Evolutionary conservation across 2,888 invertebrate species (phyloP).

Genomic region (Cephus pulcher): DNA sequence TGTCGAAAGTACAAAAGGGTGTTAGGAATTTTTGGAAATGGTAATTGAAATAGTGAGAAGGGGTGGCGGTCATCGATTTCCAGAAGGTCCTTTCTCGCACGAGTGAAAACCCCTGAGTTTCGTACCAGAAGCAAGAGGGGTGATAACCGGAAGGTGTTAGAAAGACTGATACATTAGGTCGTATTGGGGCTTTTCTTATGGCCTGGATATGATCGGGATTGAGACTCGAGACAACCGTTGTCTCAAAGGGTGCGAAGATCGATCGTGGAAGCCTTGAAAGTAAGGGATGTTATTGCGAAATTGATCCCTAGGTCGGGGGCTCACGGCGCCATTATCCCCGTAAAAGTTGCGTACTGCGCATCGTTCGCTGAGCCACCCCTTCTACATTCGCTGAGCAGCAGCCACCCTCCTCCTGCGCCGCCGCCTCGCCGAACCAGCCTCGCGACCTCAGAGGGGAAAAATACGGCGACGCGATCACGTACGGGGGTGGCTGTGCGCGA

Average conservation of each 20-base stretch:
- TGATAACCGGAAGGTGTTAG: neutral
- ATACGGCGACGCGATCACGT: constrained; percentile 49
- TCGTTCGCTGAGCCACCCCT: constrained; percentile 37
- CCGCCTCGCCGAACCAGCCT: constrained; percentile 50
- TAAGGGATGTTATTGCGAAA: constrained; percentile 62
- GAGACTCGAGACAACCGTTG: too few species aligned
- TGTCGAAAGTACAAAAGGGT: too few species aligned
- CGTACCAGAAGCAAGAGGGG: too few species aligned
- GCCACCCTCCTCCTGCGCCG: constrained; percentile 45
- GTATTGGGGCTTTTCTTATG: too few species aligned
- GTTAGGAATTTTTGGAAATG: too few species aligned
- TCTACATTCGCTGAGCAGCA: constrained; percentile 26
- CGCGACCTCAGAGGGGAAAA: constrained; percentile 65
- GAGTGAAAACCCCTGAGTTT: too few species aligned
- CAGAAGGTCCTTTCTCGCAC: too few species aligned
- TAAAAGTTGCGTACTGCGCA: constrained; percentile 64
- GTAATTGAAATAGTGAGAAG: too few species aligned
- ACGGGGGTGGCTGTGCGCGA: constrained; percentile 23
- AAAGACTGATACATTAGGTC: neutral
- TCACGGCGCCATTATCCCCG: constrained; percentile 57
- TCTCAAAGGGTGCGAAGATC: constrained; percentile 27
- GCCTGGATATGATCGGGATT: too few species aligned
- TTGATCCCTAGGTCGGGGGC: constrained; percentile 53
- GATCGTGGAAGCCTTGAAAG: constrained; percentile 58
- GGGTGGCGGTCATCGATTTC: too few species aligned